phyloP scores from a whole-genome alignment of 2,888 invertebrate species.

The Latrodectus elegans region DNA sequence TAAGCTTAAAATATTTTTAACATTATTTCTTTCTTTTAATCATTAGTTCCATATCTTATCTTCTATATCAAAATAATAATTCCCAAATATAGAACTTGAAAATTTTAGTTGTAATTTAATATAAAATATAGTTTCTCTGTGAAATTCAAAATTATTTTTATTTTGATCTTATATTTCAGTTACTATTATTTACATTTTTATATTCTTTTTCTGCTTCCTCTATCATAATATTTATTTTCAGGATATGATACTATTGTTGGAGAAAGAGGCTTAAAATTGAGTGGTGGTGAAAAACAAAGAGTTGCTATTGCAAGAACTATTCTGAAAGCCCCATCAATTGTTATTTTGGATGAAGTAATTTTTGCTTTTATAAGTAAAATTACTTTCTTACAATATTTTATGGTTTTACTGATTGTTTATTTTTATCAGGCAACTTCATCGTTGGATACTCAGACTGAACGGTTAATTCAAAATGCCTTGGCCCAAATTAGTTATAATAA shows the following conservation, averaged over 20 bases:
- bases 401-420: not conserved
- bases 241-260: constrained; percentile 91
- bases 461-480: constrained; percentile 88
- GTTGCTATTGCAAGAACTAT: constrained; percentile 97
- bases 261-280: constrained; percentile 93
- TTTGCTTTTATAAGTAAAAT: not conserved
- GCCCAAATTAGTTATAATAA: constrained; percentile 86
- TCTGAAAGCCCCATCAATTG: constrained; percentile 91
- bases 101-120: too few species aligned
- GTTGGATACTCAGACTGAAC: constrained; percentile 94
- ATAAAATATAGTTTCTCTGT: too few species aligned
- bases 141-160: too few species aligned
- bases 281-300: constrained; percentile 98
- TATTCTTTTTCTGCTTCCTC: too few species aligned
- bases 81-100: too few species aligned
- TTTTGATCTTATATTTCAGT: too few species aligned
- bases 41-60: too few species aligned
- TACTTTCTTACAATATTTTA: not conserved
- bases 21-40: too few species aligned
- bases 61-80: too few species aligned
- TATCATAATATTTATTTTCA: constrained; percentile 15
- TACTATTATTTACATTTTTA: too few species aligned
- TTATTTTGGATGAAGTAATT: constrained; percentile 90
- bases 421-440: constrained; percentile 84
- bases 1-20: too few species aligned